phyloP scores from a whole-genome alignment of 1,140 invertebrate species.

The Trissolcus basalis region DNA sequence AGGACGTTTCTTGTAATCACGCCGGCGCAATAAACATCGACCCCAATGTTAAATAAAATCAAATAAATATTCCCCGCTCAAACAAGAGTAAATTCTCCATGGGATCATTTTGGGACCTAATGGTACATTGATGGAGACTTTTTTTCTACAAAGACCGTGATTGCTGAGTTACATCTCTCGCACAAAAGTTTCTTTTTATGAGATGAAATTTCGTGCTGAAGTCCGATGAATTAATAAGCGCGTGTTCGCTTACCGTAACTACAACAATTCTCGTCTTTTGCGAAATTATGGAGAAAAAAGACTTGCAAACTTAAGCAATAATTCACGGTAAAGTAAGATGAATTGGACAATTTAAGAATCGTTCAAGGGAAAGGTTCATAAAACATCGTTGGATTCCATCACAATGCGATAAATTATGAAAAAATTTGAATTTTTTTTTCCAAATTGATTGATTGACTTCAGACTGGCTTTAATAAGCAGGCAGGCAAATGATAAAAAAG shows the following conservation, averaged over 20 bases:
- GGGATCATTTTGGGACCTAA: no score
- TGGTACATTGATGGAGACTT: no score
- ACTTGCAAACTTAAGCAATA: conserved; percentile 40
- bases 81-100: no score
- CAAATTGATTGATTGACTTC: background rate
- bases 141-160: no score
- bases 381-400: conserved; percentile 48
- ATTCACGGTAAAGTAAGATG: conserved; percentile 46
- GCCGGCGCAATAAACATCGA: no score
- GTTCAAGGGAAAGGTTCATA: conserved; percentile 43
- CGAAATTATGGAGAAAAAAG: conserved; percentile 37
- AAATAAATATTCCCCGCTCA: no score
- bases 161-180: background rate
- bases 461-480: no score
- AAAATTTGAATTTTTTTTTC: conserved; percentile 22
- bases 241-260: conserved; percentile 8
- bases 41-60: no score
- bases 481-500: background rate
- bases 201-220: conserved; percentile 33
- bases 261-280: conserved; percentile 18
- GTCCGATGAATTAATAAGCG: conserved; percentile 39
- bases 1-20: no score
- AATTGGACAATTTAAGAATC: conserved; percentile 48
- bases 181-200: conserved; percentile 7
- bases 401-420: conserved; percentile 45